Conservation (phyloP, 2,113 vertebrate species). For the Gallinago media region DNA sequence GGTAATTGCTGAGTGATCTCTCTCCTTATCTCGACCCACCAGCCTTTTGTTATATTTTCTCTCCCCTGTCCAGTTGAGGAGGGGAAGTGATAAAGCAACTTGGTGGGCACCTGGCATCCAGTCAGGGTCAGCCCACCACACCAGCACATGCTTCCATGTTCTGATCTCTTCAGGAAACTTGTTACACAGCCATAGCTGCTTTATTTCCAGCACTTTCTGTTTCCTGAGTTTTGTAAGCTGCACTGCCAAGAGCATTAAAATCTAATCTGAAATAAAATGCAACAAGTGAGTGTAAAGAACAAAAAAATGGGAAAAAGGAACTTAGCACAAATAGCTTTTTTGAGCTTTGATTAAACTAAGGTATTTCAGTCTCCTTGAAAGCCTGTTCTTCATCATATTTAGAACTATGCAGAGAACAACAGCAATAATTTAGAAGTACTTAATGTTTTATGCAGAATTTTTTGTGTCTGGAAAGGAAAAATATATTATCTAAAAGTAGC, state of each 20-base stretch:
- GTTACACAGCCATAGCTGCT: background rate
- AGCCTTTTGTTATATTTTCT: background rate
- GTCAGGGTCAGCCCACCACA: background rate
- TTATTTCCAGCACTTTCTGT: conserved; percentile 2
- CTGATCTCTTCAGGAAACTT: background rate
- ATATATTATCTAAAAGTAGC: background rate
- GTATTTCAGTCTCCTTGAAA: background rate
- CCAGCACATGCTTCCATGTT: background rate
- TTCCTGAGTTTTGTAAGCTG: background rate
- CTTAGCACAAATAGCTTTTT: background rate
- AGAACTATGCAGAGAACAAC: background rate
- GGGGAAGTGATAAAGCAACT: background rate
- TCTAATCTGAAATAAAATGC: background rate
- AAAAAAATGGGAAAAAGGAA: background rate
- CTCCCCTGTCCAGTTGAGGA: background rate
- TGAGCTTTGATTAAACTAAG: background rate
- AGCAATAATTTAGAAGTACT: conserved; percentile 1
- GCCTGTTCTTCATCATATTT: background rate
- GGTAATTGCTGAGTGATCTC: background rate
- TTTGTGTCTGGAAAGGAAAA: background rate
- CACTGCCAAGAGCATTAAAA: background rate
- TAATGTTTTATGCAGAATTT: background rate
- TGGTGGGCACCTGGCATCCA: background rate
- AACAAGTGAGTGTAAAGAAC: background rate
- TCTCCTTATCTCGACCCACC: background rate